Conservation (phyloP, 2,888 invertebrate species). For the Drosophila sordidula region DNA sequence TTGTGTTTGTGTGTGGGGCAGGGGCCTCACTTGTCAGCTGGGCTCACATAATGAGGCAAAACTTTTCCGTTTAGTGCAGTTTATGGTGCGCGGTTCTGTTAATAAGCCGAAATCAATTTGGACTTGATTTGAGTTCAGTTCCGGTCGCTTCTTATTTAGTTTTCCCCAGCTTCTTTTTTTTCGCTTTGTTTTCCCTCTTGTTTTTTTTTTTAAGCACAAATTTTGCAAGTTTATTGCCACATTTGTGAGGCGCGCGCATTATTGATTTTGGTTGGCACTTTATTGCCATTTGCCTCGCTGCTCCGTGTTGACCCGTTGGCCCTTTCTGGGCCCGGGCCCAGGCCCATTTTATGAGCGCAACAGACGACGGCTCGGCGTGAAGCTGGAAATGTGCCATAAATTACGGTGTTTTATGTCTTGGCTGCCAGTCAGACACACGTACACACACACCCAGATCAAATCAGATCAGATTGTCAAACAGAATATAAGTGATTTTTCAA, state of each 20-base stretch:
- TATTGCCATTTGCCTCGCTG: slow-evolving; percentile 56
- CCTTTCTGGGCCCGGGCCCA: slow-evolving; percentile 11
- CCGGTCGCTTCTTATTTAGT: slow-evolving; percentile 46
- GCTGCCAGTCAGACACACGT: slow-evolving; percentile 51
- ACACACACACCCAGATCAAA: slow-evolving; percentile 53
- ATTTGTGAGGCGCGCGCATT: slow-evolving; percentile 60
- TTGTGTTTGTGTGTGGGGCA: background rate
- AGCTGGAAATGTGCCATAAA: slow-evolving; percentile 75
- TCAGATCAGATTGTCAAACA: slow-evolving; percentile 55
- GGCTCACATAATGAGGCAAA: slow-evolving; percentile 54
- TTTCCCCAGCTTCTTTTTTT: slow-evolving; percentile 21
- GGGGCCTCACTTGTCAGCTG: slow-evolving; percentile 51
- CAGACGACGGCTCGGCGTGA: slow-evolving; percentile 56
- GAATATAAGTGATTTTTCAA: slow-evolving; percentile 54
- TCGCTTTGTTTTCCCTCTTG: slow-evolving; percentile 1
- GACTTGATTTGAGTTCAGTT: slow-evolving; percentile 42
- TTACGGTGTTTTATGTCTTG: slow-evolving; percentile 71
- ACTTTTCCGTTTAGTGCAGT: slow-evolving; percentile 59
- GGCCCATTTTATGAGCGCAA: slow-evolving; percentile 62
- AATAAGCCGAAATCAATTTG: slow-evolving; percentile 68
- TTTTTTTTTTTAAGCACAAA: slow-evolving; percentile 40
- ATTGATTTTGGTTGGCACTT: slow-evolving; percentile 62
- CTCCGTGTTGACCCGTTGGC: slow-evolving; percentile 44
- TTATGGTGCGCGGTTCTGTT: slow-evolving; percentile 27
- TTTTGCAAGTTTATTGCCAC: slow-evolving; percentile 61